Percentiles rank a stretch among this genome's conserved stretches.
Evolutionary conservation across 2,113 vertebrate species (phyloP).

Genomic region (Ptilorrhoa leucosticta): DNA sequence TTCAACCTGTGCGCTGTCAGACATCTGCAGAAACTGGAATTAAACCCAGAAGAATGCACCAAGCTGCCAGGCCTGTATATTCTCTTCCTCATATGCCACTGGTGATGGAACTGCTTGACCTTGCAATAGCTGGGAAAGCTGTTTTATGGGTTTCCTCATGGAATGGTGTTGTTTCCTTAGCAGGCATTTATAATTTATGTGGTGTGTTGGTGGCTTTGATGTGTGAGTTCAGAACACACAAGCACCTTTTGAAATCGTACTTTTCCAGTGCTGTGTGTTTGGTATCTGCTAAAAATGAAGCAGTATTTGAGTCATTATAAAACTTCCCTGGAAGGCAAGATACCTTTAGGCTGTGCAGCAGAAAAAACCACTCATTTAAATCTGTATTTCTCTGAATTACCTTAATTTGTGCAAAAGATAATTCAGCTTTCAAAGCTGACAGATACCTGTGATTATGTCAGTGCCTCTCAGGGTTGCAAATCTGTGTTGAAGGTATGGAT

Average conservation of each 20-base stretch:
- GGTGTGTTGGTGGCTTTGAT: not conserved
- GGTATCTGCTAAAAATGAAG: not conserved
- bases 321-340: not conserved
- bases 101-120: not conserved
- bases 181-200: not conserved
- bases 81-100: not conserved
- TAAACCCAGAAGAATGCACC: not conserved
- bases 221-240: not conserved
- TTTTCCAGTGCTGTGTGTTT: not conserved
- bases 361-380: not conserved
- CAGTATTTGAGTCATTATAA: not conserved
- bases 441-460: not conserved
- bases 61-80: not conserved
- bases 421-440: not conserved
- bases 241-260: not conserved
- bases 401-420: not conserved
- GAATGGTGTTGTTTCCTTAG: not conserved
- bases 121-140: not conserved
- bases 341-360: not conserved
- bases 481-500: not conserved
- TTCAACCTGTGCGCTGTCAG: not conserved
- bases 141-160: not conserved
- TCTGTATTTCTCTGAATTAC: not conserved
- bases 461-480: rapidly evolving
- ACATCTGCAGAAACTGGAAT: not conserved